These are phyloP conservation scores for Ennomos quercinarius DNA, from an alignment of 2,888 invertebrate genomes.

Conservation along the genomic window DNA sequence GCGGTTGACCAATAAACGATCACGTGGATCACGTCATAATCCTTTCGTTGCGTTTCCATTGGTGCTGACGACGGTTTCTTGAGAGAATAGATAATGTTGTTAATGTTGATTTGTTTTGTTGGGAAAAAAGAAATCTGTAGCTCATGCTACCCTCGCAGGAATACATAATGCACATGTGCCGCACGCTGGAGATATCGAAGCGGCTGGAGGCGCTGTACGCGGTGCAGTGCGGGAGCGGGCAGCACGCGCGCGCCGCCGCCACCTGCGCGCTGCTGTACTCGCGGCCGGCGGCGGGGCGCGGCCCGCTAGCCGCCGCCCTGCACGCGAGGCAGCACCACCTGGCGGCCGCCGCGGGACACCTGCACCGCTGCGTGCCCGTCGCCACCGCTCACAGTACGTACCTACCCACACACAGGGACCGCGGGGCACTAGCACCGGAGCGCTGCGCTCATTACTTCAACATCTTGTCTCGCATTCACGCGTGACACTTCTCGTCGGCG, in stretches of 20 bases:
- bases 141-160: constrained; percentile 62
- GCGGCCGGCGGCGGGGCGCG: constrained; percentile 82
- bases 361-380: constrained; percentile 82
- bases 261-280: constrained; percentile 92
- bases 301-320: constrained; percentile 84
- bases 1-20: no score
- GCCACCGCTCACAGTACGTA: constrained; percentile 59
- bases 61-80: no score
- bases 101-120: no score
- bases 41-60: no score
- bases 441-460: no score
- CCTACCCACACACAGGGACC: no score
- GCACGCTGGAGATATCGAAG: constrained; percentile 88
- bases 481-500: no score
- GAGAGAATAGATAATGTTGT: no score
- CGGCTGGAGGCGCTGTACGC: constrained; percentile 90
- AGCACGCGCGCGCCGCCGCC: constrained; percentile 91
- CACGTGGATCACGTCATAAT: no score
- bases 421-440: no score
- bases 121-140: no score
- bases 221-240: constrained; percentile 89
- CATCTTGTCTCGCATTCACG: no score
- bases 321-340: constrained; percentile 83
- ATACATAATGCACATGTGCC: constrained; percentile 89
- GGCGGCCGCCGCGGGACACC: constrained; percentile 87